Evolutionary conservation across 1,140 invertebrate species (phyloP), one percentile per base, ranked within the genome.

Genomic region (Temnothorax curvispinosus): DNA sequence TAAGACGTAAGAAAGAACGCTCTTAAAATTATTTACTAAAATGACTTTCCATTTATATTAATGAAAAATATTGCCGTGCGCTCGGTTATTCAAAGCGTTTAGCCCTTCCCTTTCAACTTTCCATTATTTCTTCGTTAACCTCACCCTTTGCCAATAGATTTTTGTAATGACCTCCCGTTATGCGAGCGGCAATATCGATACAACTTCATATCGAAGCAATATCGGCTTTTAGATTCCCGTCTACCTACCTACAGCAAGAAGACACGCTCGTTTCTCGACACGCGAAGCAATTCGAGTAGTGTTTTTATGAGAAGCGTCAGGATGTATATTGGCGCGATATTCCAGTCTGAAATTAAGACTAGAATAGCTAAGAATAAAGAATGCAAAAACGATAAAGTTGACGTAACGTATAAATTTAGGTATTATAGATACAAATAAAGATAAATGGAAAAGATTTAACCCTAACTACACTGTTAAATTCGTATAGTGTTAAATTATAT

Each of bases 181-280:
- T 84, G 69, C 54, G 69, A 56, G 69, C 54, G 60, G 54, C 35
- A 84, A 50, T 84, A 84, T 84, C 80, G 69, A 84, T 84, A 38
- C 80, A 84, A 84, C 80, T 84, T 84, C 71, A 84, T 84, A 84
- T 84, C 56, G 69, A 44, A 27, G 54, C 80, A 84, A 84, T 84
- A 84, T 84, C 69, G 69, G 47, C 54, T 84, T 75, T 32, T 62
- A 60, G 60, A 78, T 65, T 72, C 21, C 38, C 78, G 38, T 81
- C 35, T 44, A 44, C 38, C 35, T 44, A 52, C 50, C 38, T 47
- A 69, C n/a, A n/a, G 52, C 18, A 21, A 7, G 32, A 47, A 82
- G 69, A 72, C 80, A 82, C 65, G 80, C 80, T 47, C 54, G 54
- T 82, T 82, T 58, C 67, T 74, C 67, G 67, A 82, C 67, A 74